Percentiles rank a stretch among this genome's conserved stretches.
Evolutionary conservation across 2,797 vertebrate species (phyloP).

Genomic region (Urosaurus nigricauda): DNA sequence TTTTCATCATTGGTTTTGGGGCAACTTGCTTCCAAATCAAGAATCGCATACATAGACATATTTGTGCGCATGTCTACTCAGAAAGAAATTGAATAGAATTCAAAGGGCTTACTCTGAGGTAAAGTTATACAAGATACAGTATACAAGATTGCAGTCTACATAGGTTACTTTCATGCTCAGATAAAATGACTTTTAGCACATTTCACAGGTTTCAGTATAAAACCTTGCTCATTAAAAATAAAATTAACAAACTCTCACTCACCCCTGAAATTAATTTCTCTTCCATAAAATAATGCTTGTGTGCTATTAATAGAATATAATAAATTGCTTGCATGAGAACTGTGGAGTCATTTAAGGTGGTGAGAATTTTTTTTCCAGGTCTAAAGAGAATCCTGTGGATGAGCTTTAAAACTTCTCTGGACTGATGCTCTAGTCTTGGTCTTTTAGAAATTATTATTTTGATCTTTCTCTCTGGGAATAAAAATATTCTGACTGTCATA

Average conservation of each 20-base stretch:
- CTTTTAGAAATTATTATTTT: conserved; percentile 19
- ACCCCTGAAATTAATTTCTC: conserved; percentile 17
- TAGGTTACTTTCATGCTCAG: neutral
- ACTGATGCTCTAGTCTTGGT: conserved; percentile 9
- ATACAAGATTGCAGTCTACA: neutral
- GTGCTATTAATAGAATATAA: conserved; percentile 25
- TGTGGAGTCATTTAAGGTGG: conserved; percentile 24
- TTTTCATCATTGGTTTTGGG: neutral
- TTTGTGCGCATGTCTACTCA: neutral
- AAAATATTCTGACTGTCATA: conserved; percentile 48
- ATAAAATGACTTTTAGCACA: neutral
- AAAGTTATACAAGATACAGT: neutral
- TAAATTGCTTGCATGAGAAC: conserved; percentile 22
- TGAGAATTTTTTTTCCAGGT: conserved; percentile 24
- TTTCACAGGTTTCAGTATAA: conserved; percentile 10
- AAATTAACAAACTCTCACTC: conserved; percentile 15
- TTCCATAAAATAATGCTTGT: neutral
- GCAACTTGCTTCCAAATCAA: neutral
- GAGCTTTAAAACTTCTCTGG: conserved; percentile 35
- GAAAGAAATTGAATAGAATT: neutral
- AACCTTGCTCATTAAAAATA: conserved; percentile 15
- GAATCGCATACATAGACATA: neutral
- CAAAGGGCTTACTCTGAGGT: too few species aligned
- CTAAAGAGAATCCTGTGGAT: conserved; percentile 41
- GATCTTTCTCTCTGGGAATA: conserved; percentile 33